phyloP scores from a whole-genome alignment of 2,797 vertebrate genomes.

The Clarias fuscus region DNA sequence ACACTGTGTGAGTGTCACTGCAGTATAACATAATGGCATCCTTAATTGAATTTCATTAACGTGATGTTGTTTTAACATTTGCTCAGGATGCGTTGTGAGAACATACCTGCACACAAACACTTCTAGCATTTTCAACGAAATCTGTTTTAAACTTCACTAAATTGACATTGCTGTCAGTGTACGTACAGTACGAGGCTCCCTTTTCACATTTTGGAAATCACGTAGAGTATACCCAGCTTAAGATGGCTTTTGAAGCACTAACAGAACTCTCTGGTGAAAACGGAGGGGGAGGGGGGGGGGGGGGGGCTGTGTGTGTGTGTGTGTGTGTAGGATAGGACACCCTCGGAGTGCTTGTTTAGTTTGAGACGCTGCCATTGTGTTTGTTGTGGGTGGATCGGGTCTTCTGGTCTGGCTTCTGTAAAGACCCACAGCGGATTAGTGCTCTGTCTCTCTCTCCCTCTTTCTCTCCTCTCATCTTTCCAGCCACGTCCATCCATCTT shows the following conservation, averaged over 20 bases:
- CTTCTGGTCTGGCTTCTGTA: constrained; percentile 52
- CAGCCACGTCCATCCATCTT: constrained; percentile 53
- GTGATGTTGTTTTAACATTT: neutral
- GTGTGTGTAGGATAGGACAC: constrained; percentile 1
- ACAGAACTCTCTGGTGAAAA: constrained; percentile 29
- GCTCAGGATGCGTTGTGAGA: neutral
- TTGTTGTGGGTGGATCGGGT: constrained; percentile 67
- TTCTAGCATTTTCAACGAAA: neutral
- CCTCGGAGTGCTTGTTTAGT: constrained; percentile 66
- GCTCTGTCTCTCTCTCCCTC: constrained; percentile 10
- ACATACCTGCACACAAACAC: neutral
- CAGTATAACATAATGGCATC: constrained; percentile 3
- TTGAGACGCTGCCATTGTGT: constrained; percentile 55
- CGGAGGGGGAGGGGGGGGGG: neutral
- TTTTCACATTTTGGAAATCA: neutral
- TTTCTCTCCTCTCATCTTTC: constrained; percentile 35
- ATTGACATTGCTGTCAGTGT: too few relatives aligned
- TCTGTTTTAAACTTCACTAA: neutral
- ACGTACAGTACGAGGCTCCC: too few relatives aligned
- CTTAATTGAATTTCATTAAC: neutral
- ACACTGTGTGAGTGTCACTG: constrained; percentile 37
- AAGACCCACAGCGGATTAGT: constrained; percentile 50
- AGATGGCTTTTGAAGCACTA: constrained; percentile 44
- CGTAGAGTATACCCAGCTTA: neutral
- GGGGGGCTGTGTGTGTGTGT: neutral